Evolutionary conservation across 2,888 invertebrate genomes (phyloP).

Genomic region (Venustoraphidia nigricollis): DNA sequence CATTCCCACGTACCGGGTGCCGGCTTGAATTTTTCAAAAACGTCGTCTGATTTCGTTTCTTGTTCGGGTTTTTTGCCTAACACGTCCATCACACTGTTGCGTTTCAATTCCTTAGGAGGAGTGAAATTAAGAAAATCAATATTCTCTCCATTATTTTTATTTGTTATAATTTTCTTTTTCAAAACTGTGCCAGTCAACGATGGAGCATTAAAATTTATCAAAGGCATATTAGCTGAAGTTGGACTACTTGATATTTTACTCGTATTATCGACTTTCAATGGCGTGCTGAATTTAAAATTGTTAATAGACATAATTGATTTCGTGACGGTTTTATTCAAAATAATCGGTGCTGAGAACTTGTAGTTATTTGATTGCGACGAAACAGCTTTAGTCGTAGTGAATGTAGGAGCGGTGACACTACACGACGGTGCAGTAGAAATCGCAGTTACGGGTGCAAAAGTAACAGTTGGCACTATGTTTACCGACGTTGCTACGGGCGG

Average conservation of each 20-base stretch:
- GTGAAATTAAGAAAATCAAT: conserved; percentile 8
- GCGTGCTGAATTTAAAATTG: conserved; percentile 40
- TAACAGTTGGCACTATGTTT: too few species aligned
- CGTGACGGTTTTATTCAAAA: conserved; percentile 23
- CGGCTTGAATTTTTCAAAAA: conserved; percentile 32
- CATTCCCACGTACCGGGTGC: conserved; percentile 49
- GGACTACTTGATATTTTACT: conserved; percentile 8
- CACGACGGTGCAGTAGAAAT: too few species aligned
- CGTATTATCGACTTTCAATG: conserved; percentile 24
- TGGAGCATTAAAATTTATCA: conserved; percentile 21
- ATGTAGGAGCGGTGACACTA: not conserved
- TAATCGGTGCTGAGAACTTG: conserved; percentile 34
- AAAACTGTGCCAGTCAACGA: conserved; percentile 18
- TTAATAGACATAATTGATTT: conserved; percentile 31
- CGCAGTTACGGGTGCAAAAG: too few species aligned
- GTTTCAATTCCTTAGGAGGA: conserved; percentile 21
- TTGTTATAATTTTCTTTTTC: conserved; percentile 19
- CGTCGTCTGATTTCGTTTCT: conserved; percentile 4
- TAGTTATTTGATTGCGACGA: conserved; percentile 13
- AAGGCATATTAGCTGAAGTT: conserved; percentile 8
- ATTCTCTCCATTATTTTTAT: conserved; percentile 13
- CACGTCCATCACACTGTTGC: conserved; percentile 30
- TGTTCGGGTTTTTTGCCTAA: conserved; percentile 16
- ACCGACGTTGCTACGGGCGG: conserved; percentile 10
- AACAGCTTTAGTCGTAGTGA: not conserved